Evolutionary conservation across 2,797 vertebrate species (phyloP).

Genomic region (Corythornis leucogaster): DNA sequence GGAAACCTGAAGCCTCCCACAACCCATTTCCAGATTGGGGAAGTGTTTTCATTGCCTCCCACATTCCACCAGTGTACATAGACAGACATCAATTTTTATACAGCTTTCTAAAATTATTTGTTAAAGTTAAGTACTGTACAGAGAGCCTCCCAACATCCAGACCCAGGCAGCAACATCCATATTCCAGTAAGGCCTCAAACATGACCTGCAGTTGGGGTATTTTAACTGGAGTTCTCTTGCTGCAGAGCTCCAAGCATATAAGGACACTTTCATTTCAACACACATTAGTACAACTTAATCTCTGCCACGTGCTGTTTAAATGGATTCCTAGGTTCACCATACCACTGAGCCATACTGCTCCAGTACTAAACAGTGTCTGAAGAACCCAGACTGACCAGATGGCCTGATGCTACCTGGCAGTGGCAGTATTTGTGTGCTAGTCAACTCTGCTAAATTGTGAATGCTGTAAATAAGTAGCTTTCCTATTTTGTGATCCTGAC

Average conservation of each 20-base stretch:
- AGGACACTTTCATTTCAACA: neutral
- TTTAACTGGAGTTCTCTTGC: neutral
- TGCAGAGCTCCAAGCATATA: neutral
- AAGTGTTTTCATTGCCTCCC: conserved; percentile 22
- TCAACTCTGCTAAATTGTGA: neutral
- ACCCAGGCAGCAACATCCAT: neutral
- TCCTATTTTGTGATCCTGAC: neutral
- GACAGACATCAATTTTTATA: conserved; percentile 4
- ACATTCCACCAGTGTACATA: neutral
- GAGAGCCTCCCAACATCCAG: neutral
- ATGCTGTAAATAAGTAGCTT: neutral
- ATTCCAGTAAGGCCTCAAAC: neutral
- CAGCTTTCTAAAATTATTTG: conserved; percentile 18
- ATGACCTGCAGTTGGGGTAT: neutral
- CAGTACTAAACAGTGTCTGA: neutral
- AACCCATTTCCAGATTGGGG: neutral
- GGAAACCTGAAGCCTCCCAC: conserved; percentile 30
- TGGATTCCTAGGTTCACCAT: neutral
- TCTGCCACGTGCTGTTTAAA: neutral
- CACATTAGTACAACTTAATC: neutral
- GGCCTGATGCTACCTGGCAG: neutral
- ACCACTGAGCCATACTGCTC: neutral
- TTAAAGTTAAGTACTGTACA: neutral
- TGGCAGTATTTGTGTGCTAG: neutral
- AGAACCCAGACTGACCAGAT: neutral